These are phyloP conservation scores for Xylophagus ater DNA, from an alignment of 2,888 invertebrate species.

Conservation along the genomic window DNA sequence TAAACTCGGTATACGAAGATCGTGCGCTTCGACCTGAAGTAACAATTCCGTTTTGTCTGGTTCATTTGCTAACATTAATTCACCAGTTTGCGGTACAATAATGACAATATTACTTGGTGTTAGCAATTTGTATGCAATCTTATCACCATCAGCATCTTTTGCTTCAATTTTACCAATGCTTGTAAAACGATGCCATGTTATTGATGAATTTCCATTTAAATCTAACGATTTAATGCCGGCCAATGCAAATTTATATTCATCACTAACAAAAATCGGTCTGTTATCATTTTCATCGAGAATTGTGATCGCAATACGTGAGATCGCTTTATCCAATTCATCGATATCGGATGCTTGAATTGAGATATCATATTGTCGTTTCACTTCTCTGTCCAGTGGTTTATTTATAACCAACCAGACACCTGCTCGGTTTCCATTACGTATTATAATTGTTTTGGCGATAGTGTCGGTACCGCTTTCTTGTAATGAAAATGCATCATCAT, in stretches of 20 bases:
- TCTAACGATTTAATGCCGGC: slow-evolving; percentile 50
- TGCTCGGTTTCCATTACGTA: slow-evolving; percentile 43
- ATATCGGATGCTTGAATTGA: slow-evolving; percentile 71
- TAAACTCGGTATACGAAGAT: slow-evolving; percentile 62
- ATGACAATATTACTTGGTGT: slow-evolving; percentile 73
- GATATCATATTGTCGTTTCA: slow-evolving; percentile 56
- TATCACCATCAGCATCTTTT: slow-evolving; percentile 82
- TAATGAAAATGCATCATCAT: slow-evolving; percentile 61
- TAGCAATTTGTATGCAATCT: slow-evolving; percentile 73
- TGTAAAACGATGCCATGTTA: slow-evolving; percentile 65
- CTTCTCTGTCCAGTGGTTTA: slow-evolving; percentile 68
- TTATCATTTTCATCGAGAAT: slow-evolving; percentile 88
- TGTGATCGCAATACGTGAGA: slow-evolving; percentile 62
- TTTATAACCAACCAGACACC: slow-evolving; percentile 68
- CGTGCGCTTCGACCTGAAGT: slow-evolving; percentile 71
- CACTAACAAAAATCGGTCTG: slow-evolving; percentile 69
- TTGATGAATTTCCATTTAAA: slow-evolving; percentile 48
- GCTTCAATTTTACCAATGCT: slow-evolving; percentile 79
- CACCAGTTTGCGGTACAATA: slow-evolving; percentile 87
- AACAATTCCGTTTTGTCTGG: slow-evolving; percentile 58
- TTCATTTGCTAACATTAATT: slow-evolving; percentile 70
- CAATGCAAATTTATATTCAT: slow-evolving; percentile 65
- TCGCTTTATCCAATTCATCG: slow-evolving; percentile 68
- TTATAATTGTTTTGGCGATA: slow-evolving; percentile 15
- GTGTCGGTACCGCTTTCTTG: slow-evolving; percentile 44